Conservation (phyloP, 2,888 invertebrate genomes). For the Drosophila formosana region DNA sequence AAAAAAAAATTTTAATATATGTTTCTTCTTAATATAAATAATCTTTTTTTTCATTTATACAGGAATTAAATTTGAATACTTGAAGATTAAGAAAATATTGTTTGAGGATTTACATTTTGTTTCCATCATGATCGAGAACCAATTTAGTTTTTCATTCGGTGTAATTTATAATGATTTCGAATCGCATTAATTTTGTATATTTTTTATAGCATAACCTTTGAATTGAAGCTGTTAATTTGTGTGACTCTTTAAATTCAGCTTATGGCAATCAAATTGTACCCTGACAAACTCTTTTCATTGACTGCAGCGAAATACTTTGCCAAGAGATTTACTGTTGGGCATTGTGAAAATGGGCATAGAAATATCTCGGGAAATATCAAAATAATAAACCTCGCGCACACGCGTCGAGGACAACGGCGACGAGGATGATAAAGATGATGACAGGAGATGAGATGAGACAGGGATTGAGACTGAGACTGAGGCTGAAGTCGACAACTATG, state of each 20-base stretch:
- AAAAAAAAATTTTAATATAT: too few species aligned
- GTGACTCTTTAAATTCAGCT: conserved; percentile 52
- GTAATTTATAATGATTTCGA: too few species aligned
- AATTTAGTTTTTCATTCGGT: not conserved
- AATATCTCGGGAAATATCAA: conserved; percentile 64
- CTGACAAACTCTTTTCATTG: conserved; percentile 47
- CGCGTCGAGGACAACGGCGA: conserved; percentile 39
- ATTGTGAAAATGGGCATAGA: conserved; percentile 48
- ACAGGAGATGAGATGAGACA: conserved; percentile 25
- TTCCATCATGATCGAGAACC: too few species aligned
- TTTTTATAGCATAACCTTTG: not conserved
- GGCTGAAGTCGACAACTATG: conserved; percentile 31
- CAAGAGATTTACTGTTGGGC: conserved; percentile 2
- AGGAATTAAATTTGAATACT: too few species aligned
- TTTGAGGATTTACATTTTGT: too few species aligned
- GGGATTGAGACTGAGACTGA: conserved; percentile 11
- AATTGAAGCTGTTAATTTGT: conserved; percentile 29
- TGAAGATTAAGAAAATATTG: too few species aligned
- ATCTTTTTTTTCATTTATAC: too few species aligned
- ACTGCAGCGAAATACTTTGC: conserved; percentile 18
- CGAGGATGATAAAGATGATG: conserved; percentile 43
- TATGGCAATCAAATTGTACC: conserved; percentile 16
- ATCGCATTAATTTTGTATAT: too few species aligned
- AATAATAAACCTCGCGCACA: conserved; percentile 66
- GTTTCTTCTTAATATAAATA: too few species aligned